These are phyloP conservation scores for Artemia sinica DNA, from an alignment of 2,888 invertebrate species.

Conservation along the genomic window DNA sequence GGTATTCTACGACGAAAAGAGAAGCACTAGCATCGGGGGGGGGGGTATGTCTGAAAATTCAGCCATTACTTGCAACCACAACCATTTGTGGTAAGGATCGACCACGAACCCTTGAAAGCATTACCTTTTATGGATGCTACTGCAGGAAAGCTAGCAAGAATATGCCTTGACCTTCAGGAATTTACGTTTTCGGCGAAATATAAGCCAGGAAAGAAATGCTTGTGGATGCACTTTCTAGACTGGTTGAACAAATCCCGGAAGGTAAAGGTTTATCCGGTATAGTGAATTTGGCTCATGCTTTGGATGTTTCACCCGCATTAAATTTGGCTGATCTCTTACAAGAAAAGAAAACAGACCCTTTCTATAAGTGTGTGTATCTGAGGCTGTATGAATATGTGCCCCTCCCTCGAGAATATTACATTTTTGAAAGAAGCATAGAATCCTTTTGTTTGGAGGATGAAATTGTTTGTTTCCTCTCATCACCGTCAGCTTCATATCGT, in stretches of 20 bases:
- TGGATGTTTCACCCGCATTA: too few relatives aligned
- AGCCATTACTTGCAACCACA: neutral
- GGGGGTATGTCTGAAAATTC: neutral
- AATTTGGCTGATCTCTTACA: too few relatives aligned
- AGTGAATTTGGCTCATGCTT: too few relatives aligned
- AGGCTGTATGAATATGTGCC: too few relatives aligned
- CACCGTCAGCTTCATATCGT: neutral
- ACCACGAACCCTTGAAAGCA: slow-evolving; percentile 2
- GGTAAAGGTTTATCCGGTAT: too few relatives aligned
- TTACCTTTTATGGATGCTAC: neutral
- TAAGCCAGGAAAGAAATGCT: too few relatives aligned
- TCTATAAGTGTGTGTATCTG: too few relatives aligned
- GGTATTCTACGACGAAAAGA: neutral
- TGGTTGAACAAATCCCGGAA: too few relatives aligned
- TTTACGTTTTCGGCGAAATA: too few relatives aligned
- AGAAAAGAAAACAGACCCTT: too few relatives aligned
- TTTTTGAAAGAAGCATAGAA: neutral
- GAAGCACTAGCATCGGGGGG: neutral
- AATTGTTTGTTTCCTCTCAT: neutral
- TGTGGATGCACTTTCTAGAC: neutral
- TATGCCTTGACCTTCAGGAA: too few relatives aligned
- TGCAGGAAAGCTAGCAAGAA: neutral
- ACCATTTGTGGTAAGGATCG: too few relatives aligned
- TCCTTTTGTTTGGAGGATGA: neutral
- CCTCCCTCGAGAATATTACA: neutral